Conservation (phyloP, 2,113 vertebrate genomes). For the Paralichthys olivaceus region DNA sequence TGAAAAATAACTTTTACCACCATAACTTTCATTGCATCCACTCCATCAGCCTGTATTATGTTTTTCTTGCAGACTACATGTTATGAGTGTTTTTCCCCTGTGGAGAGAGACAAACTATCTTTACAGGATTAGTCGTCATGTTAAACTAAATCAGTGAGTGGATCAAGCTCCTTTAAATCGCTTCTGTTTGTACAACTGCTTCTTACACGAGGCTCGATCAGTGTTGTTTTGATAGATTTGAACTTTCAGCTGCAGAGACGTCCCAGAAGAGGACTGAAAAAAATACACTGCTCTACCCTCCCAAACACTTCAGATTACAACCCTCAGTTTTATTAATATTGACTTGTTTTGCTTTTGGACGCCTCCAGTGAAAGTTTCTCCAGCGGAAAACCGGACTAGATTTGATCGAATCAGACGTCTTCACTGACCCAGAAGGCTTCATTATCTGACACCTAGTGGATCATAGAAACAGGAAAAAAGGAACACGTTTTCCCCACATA, state of each 20-base stretch:
- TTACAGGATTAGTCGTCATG: neutral
- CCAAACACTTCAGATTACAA: neutral
- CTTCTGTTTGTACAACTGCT: neutral
- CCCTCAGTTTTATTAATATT: constrained; percentile 6
- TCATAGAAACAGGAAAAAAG: neutral
- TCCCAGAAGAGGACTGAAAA: neutral
- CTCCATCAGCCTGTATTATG: neutral
- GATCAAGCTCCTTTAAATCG: neutral
- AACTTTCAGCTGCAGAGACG: neutral
- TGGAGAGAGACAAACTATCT: neutral
- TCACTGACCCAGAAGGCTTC: neutral
- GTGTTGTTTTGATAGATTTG: neutral
- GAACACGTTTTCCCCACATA: neutral
- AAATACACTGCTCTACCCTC: neutral
- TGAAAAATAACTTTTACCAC: neutral
- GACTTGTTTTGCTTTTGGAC: neutral
- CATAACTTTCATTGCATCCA: neutral
- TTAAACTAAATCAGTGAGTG: neutral
- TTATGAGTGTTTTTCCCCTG: neutral
- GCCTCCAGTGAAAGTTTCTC: constrained; percentile 16
- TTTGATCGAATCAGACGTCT: neutral
- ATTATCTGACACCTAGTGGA: neutral
- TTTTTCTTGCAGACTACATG: neutral
- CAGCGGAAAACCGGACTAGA: neutral
- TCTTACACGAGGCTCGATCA: constrained; percentile 33